Conservation (phyloP, 53 echinoderm and acorn worm genomes). For the Henricia sp. region DNA sequence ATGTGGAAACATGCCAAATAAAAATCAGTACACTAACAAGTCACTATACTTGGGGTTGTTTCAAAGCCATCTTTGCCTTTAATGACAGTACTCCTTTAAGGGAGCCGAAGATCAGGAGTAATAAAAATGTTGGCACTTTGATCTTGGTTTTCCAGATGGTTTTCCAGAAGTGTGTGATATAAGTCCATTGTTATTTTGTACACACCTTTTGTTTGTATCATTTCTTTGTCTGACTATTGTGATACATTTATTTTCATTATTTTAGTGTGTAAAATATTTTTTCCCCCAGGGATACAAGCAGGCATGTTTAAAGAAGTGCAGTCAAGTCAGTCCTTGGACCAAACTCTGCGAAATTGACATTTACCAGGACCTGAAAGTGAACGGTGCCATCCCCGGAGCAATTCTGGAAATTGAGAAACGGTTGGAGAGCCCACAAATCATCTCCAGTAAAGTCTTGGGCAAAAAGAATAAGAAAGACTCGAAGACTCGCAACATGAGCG, state of each 20-base stretch:
- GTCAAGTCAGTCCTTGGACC: slow-evolving; percentile 85
- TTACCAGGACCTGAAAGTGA: slow-evolving; percentile 6
- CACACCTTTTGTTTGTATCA: neutral
- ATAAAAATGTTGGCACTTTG: too few species aligned
- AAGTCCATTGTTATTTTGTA: neutral
- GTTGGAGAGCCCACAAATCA: slow-evolving; percentile 55
- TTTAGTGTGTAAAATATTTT: neutral
- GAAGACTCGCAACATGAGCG: neutral
- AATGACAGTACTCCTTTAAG: too few species aligned
- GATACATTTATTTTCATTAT: too few species aligned
- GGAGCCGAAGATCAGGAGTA: too few species aligned
- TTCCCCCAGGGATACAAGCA: slow-evolving; percentile 80
- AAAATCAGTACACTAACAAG: too few species aligned
- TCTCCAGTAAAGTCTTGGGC: slow-evolving; percentile 34
- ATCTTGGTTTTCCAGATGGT: too few species aligned
- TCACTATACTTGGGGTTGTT: too few species aligned
- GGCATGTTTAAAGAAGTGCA: slow-evolving; percentile 72
- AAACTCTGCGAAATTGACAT: slow-evolving; percentile 82
- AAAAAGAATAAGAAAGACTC: slow-evolving; percentile 20
- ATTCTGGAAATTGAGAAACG: slow-evolving; percentile 59
- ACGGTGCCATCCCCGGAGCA: slow-evolving; percentile 25
- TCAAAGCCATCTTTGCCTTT: too few species aligned
- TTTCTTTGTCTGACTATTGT: too few species aligned
- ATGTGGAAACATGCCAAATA: too few species aligned
- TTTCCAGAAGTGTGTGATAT: too few species aligned